phyloP scores from a whole-genome alignment of 2,888 invertebrate genomes.

The Ochropleura plecta region DNA sequence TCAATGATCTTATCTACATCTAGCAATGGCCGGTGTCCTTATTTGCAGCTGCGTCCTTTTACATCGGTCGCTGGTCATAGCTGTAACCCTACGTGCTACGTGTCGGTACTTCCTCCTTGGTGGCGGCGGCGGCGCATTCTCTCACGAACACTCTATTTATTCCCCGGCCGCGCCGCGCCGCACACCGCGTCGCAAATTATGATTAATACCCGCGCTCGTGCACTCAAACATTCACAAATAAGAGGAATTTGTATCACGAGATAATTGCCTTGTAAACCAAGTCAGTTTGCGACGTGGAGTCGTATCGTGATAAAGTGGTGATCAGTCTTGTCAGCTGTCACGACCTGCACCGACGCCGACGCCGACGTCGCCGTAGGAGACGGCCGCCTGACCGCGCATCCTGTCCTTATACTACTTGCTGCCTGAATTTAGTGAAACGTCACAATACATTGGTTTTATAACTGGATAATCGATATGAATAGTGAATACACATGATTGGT shows the following conservation, averaged over 20 bases:
- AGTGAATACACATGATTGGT: neutral
- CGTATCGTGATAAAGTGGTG: conserved; percentile 18
- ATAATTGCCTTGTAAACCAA: conserved; percentile 32
- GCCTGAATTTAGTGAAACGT: conserved; percentile 4
- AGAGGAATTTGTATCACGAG: conserved; percentile 29
- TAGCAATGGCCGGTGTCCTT: neutral
- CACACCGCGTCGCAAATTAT: conserved; percentile 31
- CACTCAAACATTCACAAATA: conserved; percentile 38
- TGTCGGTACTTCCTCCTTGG: conserved; percentile 24
- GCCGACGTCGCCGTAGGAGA: neutral
- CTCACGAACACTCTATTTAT: conserved; percentile 56
- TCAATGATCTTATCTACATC: neutral
- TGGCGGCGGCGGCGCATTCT: conserved; percentile 49
- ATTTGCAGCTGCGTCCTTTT: neutral
- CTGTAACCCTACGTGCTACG: conserved; percentile 1
- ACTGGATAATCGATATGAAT: neutral
- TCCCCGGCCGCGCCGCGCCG: conserved; percentile 3
- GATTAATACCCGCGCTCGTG: conserved; percentile 31
- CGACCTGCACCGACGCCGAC: neutral
- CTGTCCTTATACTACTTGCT: neutral
- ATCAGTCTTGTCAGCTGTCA: neutral
- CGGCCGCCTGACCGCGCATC: neutral
- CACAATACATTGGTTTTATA: neutral
- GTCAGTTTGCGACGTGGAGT: conserved; percentile 10
- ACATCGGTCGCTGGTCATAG: neutral